Evolutionary conservation across 2,888 invertebrate genomes (phyloP), one percentile per base, ranked within the genome.

Genomic region (Eumacrocentrus americanus): DNA sequence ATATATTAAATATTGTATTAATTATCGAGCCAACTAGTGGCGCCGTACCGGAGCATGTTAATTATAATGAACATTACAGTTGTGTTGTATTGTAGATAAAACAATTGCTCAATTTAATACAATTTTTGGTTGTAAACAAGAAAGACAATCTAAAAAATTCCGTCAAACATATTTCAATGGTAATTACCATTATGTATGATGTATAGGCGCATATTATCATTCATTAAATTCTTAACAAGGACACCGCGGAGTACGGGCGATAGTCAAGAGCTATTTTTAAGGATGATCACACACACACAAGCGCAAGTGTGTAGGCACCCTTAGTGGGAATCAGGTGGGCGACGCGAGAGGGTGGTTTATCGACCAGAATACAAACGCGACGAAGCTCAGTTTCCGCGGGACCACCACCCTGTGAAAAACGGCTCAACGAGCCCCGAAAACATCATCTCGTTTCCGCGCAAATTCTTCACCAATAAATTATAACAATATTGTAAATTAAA

Each of bases 351-450:
- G 75, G 74, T 72, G 71, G 74, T 72, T 73, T 78, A 79, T 79
- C 77, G 78, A 79, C 72, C 77, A 71, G 70, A 65, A 65, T 66
- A 64, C 69, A 68, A 68, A 72, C 71, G 72, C 70, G 72, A 65
- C 65, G 68, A 71, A 66, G 71, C 74, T 77, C 78, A 78, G 78
- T 79, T 71, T 73, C 71, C 74, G 76, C 74, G 77, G 76, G 74
- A 77, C 77, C 75, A 76, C 71, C 76, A 77, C 74, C 74, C 78
- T 72, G 78, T 73, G 66, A 58, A 64, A 29, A 67, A 70, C 64
- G 66, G 22, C 60, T 44, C 42, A 12, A 40, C 40, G 14, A 38
- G 44, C 20, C 18, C 11, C 29, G 29, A 34, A 3, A 25, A 2
- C n/a, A 22, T 23, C 20, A 22, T 38, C 18, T 14, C 51, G 18